phyloP scores from a whole-genome alignment of 2,797 vertebrate species.

The Pachyuromys duprasi region DNA sequence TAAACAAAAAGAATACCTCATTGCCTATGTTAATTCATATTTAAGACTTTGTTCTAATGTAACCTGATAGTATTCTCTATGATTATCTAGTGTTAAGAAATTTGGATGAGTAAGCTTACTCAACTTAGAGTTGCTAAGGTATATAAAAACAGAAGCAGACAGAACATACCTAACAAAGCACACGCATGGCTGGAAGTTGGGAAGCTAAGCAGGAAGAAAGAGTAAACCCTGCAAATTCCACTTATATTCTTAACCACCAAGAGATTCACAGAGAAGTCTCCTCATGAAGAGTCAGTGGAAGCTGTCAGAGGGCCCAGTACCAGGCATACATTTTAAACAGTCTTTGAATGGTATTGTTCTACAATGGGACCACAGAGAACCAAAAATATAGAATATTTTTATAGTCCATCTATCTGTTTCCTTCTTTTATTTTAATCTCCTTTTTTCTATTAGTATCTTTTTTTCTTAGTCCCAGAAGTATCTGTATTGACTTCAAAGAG shows the following conservation, averaged over 20 bases:
- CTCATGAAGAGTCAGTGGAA: background rate
- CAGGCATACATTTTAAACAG: slow-evolving; percentile 6
- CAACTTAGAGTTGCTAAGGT: background rate
- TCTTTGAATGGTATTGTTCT: background rate
- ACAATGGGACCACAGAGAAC: background rate
- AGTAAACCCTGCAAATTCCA: background rate
- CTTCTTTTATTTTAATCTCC: background rate
- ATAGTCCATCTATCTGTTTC: too few species aligned
- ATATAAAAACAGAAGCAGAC: background rate
- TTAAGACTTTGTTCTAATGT: slow-evolving; percentile 19
- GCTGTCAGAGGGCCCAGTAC: background rate
- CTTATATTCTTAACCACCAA: background rate
- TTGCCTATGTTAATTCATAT: background rate
- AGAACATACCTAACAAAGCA: background rate
- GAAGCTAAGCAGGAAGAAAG: background rate
- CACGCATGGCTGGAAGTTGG: background rate
- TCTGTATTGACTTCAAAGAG: background rate
- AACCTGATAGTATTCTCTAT: background rate
- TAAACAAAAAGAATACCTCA: background rate
- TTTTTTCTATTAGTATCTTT: background rate
- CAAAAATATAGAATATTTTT: background rate
- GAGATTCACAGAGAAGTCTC: background rate
- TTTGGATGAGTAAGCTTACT: background rate
- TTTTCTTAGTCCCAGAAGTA: background rate
- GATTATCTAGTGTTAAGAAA: background rate